Evolutionary conservation across 2,888 invertebrate species (phyloP).

Genomic region (Cheiracanthium punctorium): DNA sequence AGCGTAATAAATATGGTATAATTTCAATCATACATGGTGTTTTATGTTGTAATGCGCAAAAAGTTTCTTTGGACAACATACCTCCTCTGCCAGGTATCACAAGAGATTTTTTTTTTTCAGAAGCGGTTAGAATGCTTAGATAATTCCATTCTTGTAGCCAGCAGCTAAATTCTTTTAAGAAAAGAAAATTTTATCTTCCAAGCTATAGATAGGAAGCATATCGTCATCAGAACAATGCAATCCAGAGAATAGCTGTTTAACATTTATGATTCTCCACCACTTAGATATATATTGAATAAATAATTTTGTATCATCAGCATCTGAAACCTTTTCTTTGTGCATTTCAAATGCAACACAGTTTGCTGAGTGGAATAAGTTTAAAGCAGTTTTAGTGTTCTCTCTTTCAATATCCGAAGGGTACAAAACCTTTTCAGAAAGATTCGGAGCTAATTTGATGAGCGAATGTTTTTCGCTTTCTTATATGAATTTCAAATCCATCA

Average conservation of each 20-base stretch:
- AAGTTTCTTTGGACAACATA: background rate
- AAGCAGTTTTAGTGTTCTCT: background rate
- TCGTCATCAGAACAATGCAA: background rate
- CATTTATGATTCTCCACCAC: background rate
- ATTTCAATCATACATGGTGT: background rate
- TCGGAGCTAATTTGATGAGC: constrained; percentile 11
- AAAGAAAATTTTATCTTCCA: too few species aligned
- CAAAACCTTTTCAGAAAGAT: background rate
- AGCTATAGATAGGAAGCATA: too few species aligned
- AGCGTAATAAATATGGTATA: background rate
- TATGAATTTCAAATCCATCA: background rate
- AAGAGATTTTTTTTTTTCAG: background rate
- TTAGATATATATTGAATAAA: background rate
- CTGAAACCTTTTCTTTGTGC: background rate
- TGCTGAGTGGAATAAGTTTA: constrained; percentile 1
- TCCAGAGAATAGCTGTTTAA: background rate
- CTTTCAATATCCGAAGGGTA: constrained; percentile 8
- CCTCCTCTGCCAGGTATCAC: too few species aligned
- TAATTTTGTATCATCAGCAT: background rate
- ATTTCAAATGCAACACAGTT: background rate
- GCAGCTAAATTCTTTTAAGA: background rate
- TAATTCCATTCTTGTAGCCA: background rate
- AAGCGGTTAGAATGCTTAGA: background rate
- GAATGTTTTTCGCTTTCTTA: constrained; percentile 8
- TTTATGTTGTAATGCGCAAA: background rate